phyloP scores from a whole-genome alignment of 2,113 vertebrate genomes.

The Notiomystis cincta region DNA sequence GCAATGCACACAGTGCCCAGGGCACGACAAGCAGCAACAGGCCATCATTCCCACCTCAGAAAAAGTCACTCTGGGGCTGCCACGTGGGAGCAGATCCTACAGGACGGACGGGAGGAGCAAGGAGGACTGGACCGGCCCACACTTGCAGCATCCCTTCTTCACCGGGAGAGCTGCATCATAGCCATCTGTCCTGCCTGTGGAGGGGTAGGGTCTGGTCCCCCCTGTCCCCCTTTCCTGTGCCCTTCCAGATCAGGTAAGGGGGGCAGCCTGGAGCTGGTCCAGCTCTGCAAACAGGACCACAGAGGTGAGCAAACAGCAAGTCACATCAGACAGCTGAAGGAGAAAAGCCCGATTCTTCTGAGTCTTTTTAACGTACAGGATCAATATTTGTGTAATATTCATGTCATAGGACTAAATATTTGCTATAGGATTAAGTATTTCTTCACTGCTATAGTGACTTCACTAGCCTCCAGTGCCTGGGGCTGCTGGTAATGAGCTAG shows the following conservation, averaged over 20 bases:
- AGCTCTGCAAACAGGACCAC: not conserved
- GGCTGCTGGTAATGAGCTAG: slow-evolving; percentile 37
- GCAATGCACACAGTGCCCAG: not conserved
- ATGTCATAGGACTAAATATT: slow-evolving; percentile 28
- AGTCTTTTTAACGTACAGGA: not conserved
- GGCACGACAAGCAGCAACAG: fast-evolving
- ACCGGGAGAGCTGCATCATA: not conserved
- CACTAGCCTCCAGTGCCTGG: not conserved
- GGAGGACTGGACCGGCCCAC: not conserved
- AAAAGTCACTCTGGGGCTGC: not conserved
- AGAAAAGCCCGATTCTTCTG: not conserved
- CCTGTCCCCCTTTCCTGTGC: fast-evolving
- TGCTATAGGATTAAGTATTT: slow-evolving; percentile 50
- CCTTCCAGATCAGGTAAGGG: not conserved
- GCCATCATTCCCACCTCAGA: not conserved
- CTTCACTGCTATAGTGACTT: not conserved
- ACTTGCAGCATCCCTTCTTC: not conserved
- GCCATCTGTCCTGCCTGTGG: fast-evolving
- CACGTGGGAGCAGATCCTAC: not conserved
- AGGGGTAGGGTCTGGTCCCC: not conserved
- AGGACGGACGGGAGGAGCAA: not conserved
- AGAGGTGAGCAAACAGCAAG: fast-evolving
- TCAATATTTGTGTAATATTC: slow-evolving; percentile 41
- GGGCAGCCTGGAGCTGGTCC: not conserved
- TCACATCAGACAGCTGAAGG: not conserved